phyloP scores from a whole-genome alignment of 2,888 invertebrate genomes.

The Macrophya annulata region DNA sequence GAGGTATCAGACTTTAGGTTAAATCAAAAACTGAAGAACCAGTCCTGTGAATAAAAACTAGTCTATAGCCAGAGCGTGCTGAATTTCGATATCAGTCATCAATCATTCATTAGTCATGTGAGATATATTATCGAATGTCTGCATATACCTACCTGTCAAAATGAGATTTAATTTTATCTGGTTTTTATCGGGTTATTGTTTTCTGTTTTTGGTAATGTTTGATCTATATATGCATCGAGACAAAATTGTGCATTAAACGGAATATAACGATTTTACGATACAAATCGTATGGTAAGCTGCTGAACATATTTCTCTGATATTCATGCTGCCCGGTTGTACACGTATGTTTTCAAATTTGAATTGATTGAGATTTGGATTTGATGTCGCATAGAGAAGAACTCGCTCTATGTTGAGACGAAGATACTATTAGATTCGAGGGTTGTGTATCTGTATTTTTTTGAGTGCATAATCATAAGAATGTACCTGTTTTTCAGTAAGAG shows the following conservation, averaged over 20 bases:
- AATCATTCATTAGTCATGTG: neutral
- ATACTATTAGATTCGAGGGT: neutral
- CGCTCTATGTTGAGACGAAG: neutral
- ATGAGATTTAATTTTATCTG: neutral
- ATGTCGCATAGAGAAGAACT: neutral
- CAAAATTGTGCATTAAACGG: neutral
- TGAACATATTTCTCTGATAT: neutral
- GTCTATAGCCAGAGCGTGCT: neutral
- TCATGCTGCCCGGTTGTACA: neutral
- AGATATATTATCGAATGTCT: neutral
- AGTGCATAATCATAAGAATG: neutral
- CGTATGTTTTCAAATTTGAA: conserved; percentile 6
- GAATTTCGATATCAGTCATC: neutral
- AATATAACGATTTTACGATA: neutral
- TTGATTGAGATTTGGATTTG: neutral
- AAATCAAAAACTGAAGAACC: neutral
- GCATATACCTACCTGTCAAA: too few relatives aligned
- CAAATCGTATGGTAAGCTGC: neutral
- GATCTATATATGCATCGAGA: neutral
- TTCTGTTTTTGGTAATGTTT: neutral
- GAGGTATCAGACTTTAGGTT: neutral
- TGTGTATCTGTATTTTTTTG: neutral
- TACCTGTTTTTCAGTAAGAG: neutral
- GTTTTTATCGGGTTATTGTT: neutral
- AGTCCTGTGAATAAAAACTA: neutral